A percentile compares a stretch with the other conserved stretches of the same genome.
These are phyloP conservation scores for Macrosiphum euphorbiae DNA, from an alignment of 2,888 invertebrate species.

Conservation along the genomic window DNA sequence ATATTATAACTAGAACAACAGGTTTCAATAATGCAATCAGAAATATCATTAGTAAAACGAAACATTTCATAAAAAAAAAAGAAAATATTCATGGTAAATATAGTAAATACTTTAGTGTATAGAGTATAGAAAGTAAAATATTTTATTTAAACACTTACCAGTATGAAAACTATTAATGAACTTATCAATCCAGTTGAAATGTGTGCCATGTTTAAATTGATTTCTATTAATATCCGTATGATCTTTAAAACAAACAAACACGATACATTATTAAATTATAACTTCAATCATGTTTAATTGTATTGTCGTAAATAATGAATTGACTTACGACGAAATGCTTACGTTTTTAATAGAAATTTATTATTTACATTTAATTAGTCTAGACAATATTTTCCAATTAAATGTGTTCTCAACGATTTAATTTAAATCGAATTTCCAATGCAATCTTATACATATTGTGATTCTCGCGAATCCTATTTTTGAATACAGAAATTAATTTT, in stretches of 20 bases:
- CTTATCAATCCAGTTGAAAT: conserved; percentile 50
- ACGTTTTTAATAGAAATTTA: neutral
- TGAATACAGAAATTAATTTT: neutral
- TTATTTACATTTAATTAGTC: conserved; percentile 35
- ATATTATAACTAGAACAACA: neutral
- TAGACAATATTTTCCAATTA: conserved; percentile 33
- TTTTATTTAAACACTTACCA: conserved; percentile 33
- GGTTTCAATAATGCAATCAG: neutral
- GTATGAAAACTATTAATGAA: conserved; percentile 40
- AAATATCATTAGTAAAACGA: neutral
- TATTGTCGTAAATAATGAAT: neutral
- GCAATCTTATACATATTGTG: neutral
- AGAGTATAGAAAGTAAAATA: neutral
- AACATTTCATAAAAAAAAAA: neutral
- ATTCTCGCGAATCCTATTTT: neutral
- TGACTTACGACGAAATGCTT: neutral
- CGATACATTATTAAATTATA: neutral
- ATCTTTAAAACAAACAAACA: conserved; percentile 30
- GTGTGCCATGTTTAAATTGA: conserved; percentile 54
- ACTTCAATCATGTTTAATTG: neutral
- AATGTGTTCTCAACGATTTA: neutral
- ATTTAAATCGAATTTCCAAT: neutral
- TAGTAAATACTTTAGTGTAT: neutral
- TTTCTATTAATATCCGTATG: conserved; percentile 48
- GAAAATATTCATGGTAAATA: too few species aligned